These are phyloP conservation scores for Aplidium turbinatum DNA, from an alignment of 23 tunicate species.

Conservation along the genomic window DNA sequence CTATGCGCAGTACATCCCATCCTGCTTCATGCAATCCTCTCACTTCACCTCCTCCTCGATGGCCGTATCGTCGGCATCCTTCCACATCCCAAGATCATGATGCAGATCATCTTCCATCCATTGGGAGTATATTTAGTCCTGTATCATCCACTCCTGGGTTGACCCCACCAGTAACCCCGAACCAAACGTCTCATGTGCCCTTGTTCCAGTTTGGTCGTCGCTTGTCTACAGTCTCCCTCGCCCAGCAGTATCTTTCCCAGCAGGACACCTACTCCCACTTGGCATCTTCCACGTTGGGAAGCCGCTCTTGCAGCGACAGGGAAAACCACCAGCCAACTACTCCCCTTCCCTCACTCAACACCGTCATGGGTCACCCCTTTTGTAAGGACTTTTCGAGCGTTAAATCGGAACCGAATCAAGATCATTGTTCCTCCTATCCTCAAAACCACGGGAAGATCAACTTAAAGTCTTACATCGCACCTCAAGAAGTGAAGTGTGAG, in stretches of 20 bases:
- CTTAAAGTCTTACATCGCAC: conserved; percentile 31
- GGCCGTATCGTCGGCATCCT: conserved; percentile 64
- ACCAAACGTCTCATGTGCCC: background rate
- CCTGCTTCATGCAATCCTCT: conserved; percentile 10
- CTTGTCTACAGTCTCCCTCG: conserved; percentile 33
- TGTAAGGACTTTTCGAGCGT: conserved; percentile 9
- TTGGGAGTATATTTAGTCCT: conserved; percentile 60
- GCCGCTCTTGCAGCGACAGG: background rate
- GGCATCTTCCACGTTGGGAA: background rate
- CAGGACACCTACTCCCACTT: background rate
- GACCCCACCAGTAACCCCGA: conserved; percentile 13
- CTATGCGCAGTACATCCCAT: too few relatives aligned
- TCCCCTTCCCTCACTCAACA: conserved; percentile 28
- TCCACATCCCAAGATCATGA: conserved; percentile 1
- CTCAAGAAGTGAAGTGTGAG: background rate
- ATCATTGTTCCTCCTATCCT: background rate
- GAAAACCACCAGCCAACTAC: conserved; percentile 7
- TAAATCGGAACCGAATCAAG: background rate
- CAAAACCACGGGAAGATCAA: conserved; percentile 21
- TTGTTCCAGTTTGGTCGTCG: conserved; percentile 55
- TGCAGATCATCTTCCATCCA: conserved; percentile 58
- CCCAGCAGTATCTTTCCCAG: background rate
- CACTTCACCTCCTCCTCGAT: conserved; percentile 49
- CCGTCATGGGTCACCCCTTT: conserved; percentile 28
- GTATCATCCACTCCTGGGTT: conserved; percentile 10